Base-by-base conservation (phyloP, 1,140 invertebrate species). In the Mizuhopecten yessoensis region DNA sequence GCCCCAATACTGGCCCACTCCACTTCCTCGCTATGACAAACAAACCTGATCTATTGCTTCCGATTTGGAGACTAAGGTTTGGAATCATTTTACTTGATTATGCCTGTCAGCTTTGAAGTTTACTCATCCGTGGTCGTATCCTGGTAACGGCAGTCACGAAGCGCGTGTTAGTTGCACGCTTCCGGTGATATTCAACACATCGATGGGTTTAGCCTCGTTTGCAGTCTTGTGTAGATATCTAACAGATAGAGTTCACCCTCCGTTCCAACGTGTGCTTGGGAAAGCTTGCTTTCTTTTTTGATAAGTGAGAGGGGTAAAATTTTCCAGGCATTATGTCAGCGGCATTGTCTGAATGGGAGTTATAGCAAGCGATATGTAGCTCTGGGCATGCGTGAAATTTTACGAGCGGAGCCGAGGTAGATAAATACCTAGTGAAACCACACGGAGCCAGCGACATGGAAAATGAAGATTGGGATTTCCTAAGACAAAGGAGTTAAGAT, bases 11-110 rank as follows among this genome's bases (percentile, higher is more conserved):
- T 75, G n/a, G 57, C 11, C 57, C 57, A 75, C 23, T 29, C n/a
- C 57, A 75, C 57, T 75, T 75, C 57, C 57, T 75, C 57, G n/a
- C 57, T 13, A 75, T 75, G 57, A 75, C 57, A 75, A 75, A 75
- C 57, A 75, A 75, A 75, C 11, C 57, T 75, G 57, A 75, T 75
- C 57, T 75, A 75, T 75, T 17, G 57, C 57, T 75, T 75, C 57
- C 57, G 57, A 75, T n/a, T 75, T 75, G 57, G n/a, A 75, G 57
- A 75, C 57, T 75, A 75, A 75, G 57, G 57, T 75, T 75, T 75
- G 57, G 57, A 75, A 75, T 75, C 57, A n/a, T 75, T 75, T 75
- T 75, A 75, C 57, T 75, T 75, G 57, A 75, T 75, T 75, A 75
- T 75, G 23, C 57, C 57, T 75, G 57, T 29, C 57, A 29, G 57